phyloP scores from a whole-genome alignment of 53 echinoderm and acorn worm species.

The Hippasteria phrygiana region DNA sequence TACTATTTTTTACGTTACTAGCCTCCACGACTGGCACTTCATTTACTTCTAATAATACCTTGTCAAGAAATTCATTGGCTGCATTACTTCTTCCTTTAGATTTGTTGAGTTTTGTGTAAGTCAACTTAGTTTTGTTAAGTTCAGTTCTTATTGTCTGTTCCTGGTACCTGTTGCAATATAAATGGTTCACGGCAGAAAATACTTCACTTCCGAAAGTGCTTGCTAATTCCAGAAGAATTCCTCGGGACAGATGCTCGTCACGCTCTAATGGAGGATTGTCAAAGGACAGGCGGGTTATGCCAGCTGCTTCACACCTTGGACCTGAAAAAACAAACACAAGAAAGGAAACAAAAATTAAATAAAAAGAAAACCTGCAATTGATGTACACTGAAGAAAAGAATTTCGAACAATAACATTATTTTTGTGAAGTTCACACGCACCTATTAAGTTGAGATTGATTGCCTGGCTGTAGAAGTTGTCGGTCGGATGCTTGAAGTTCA shows the following conservation, averaged over 20 bases:
- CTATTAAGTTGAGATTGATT: constrained; percentile 54
- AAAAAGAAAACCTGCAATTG: too few relatives aligned
- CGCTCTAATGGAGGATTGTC: constrained; percentile 16
- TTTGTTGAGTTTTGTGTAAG: constrained; percentile 46
- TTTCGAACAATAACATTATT: too few relatives aligned
- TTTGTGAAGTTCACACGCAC: too few relatives aligned
- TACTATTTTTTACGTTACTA: background rate
- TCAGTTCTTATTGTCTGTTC: constrained; percentile 31
- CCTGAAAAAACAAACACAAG: constrained; percentile 32
- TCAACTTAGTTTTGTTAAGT: constrained; percentile 28
- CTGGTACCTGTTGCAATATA: constrained; percentile 41
- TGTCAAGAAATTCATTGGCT: background rate
- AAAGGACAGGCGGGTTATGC: constrained; percentile 37
- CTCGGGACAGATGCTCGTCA: constrained; percentile 40
- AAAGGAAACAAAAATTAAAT: background rate
- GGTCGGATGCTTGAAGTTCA: background rate
- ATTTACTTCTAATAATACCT: background rate
- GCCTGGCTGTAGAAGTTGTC: constrained; percentile 38
- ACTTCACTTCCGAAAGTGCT: constrained; percentile 9
- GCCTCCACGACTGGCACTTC: background rate
- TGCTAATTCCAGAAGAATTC: constrained; percentile 47
- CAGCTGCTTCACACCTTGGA: constrained; percentile 54
- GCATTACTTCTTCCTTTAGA: constrained; percentile 32
- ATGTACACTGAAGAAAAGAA: too few relatives aligned
- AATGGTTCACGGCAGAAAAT: constrained; percentile 41